These are phyloP conservation scores for Himalopsyche tibetana DNA, from an alignment of 2,888 invertebrate genomes.

Conservation along the genomic window DNA sequence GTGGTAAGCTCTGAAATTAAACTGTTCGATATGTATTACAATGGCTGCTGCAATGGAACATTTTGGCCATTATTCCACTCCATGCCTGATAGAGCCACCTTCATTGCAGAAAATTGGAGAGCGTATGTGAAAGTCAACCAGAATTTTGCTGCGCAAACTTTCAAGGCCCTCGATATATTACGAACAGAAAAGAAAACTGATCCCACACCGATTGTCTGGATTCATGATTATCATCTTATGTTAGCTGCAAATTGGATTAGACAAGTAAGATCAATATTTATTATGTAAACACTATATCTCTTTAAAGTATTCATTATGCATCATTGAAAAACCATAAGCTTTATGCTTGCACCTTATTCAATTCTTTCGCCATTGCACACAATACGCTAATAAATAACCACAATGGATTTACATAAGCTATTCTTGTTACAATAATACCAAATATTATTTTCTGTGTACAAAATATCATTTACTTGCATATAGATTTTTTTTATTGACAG, in stretches of 20 bases:
- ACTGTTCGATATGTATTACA: slow-evolving; percentile 91
- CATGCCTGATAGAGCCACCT: slow-evolving; percentile 92
- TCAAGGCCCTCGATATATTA: slow-evolving; percentile 80
- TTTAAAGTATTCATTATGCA: background rate
- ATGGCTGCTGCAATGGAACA: slow-evolving; percentile 94
- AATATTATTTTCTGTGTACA: too few relatives aligned
- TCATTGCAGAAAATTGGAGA: slow-evolving; percentile 89
- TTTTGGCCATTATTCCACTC: slow-evolving; percentile 96
- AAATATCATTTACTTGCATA: too few relatives aligned
- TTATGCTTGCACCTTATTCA: too few relatives aligned
- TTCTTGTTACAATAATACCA: too few relatives aligned
- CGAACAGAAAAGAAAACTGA: slow-evolving; percentile 74
- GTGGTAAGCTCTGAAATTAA: slow-evolving; percentile 86
- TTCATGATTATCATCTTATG: slow-evolving; percentile 97
- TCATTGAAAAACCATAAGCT: background rate
- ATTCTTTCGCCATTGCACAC: too few relatives aligned
- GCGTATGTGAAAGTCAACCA: slow-evolving; percentile 89
- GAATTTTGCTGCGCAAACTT: slow-evolving; percentile 88
- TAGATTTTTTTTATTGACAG: too few relatives aligned
- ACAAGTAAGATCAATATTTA: slow-evolving; percentile 75
- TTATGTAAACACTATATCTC: background rate
- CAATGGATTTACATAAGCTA: too few relatives aligned
- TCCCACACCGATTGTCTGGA: slow-evolving; percentile 89
- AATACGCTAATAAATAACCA: too few relatives aligned
- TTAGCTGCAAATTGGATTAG: slow-evolving; percentile 93